Percentiles rank a stretch among this genome's conserved stretches.
phyloP scores from a whole-genome alignment of 2,113 vertebrate genomes.

The Bubo blakistoni region DNA sequence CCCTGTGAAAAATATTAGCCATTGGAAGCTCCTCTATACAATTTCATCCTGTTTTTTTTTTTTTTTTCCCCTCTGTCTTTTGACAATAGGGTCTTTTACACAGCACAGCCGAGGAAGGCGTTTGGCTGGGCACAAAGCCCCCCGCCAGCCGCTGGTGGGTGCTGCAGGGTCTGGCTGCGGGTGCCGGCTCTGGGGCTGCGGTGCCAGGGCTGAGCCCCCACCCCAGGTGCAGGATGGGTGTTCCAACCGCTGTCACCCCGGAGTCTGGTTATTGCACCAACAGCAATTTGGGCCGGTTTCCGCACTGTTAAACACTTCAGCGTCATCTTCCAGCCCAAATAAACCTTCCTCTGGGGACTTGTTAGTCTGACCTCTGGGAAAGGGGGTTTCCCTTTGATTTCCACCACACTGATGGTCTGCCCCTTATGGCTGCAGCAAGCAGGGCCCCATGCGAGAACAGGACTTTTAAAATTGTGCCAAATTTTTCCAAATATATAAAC shows the following conservation, averaged over 20 bases:
- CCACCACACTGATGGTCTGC: rapidly evolving
- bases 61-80: neutral
- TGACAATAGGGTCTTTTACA: neutral
- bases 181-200: neutral
- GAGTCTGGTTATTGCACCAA: neutral
- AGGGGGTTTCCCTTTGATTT: neutral
- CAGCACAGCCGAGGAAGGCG: rapidly evolving
- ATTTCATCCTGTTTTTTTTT: too few species aligned
- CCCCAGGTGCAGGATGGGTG: neutral
- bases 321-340: neutral
- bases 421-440: neutral
- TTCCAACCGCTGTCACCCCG: neutral
- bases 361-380: neutral
- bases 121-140: neutral
- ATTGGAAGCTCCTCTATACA: neutral
- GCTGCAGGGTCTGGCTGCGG: neutral
- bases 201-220: neutral
- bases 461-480: neutral
- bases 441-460: rapidly evolving
- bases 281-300: rapidly evolving
- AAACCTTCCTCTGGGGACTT: neutral
- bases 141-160: too few species aligned
- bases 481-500: neutral
- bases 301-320: neutral
- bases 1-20: neutral